Percentiles rank a stretch among this genome's conserved stretches.
phyloP scores from a whole-genome alignment of 2,797 vertebrate genomes.

The Malacoctenus gilli region DNA sequence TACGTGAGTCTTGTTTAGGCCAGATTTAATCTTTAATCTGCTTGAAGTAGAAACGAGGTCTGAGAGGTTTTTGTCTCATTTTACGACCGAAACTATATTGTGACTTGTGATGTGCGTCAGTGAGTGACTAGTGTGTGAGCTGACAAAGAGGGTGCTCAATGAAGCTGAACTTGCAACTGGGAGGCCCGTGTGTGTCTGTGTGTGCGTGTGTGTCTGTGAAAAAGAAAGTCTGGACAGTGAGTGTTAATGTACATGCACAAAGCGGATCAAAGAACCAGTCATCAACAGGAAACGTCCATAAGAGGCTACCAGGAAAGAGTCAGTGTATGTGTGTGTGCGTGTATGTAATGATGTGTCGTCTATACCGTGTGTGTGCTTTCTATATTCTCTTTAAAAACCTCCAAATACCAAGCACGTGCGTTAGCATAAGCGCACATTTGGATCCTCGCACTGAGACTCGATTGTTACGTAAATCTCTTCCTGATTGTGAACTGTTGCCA shows the following conservation, averaged over 20 bases:
- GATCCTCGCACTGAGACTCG: neutral
- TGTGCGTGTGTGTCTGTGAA: neutral
- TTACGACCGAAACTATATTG: conserved; percentile 25
- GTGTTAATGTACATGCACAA: conserved; percentile 20
- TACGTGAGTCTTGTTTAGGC: neutral
- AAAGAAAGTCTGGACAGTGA: conserved; percentile 5
- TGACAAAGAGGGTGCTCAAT: conserved; percentile 24
- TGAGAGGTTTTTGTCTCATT: conserved; percentile 4
- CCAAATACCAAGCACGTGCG: too few species aligned
- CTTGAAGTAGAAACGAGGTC: neutral
- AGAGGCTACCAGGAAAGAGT: conserved; percentile 49
- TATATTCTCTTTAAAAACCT: neutral
- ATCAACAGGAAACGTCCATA: conserved; percentile 55
- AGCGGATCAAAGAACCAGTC: conserved; percentile 40
- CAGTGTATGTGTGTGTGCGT: conserved; percentile 26
- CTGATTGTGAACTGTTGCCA: conserved; percentile 12
- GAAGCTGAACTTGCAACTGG: conserved; percentile 25
- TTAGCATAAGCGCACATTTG: too few species aligned
- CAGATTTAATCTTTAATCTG: neutral
- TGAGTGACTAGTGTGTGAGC: conserved; percentile 40
- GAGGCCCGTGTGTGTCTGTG: neutral
- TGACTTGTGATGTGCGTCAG: conserved; percentile 29
- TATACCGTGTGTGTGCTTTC: conserved; percentile 9
- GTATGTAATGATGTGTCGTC: conserved; percentile 1
- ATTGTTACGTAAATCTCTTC: conserved; percentile 30